A percentile compares a stretch with the other conserved stretches of the same genome.
These are phyloP conservation scores for Drosophila leontia DNA, from an alignment of 1,140 invertebrate species.

Conservation along the genomic window DNA sequence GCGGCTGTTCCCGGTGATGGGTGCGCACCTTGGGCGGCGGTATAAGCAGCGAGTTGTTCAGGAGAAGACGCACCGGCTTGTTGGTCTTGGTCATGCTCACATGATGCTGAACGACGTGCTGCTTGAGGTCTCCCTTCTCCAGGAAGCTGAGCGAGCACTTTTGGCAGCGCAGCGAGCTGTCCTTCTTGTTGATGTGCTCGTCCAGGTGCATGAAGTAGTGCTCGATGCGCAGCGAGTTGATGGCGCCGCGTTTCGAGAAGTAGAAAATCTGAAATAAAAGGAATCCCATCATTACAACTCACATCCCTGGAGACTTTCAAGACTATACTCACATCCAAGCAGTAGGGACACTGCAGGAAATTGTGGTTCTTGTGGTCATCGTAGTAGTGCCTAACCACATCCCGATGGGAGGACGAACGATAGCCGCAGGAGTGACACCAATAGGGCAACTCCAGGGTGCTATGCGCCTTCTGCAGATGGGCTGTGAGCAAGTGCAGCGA, in stretches of 20 bases:
- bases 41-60: slow-evolving; percentile 77
- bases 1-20: slow-evolving; percentile 75
- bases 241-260: slow-evolving; percentile 69
- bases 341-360: slow-evolving; percentile 90
- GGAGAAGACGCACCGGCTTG: slow-evolving; percentile 61
- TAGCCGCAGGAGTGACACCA: slow-evolving; percentile 90
- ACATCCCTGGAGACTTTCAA: too few relatives aligned
- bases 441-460: slow-evolving; percentile 92
- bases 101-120: slow-evolving; percentile 86
- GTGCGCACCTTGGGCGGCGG: slow-evolving; percentile 77
- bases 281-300: too few relatives aligned
- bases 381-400: slow-evolving; percentile 90
- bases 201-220: slow-evolving; percentile 75
- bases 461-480: slow-evolving; percentile 91
- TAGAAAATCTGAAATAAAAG: slow-evolving; percentile 65
- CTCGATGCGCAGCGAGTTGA: slow-evolving; percentile 69
- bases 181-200: slow-evolving; percentile 68
- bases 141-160: slow-evolving; percentile 78
- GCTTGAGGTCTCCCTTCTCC: slow-evolving; percentile 85
- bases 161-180: slow-evolving; percentile 62
- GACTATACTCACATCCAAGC: slow-evolving; percentile 87
- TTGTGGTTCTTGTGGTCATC: slow-evolving; percentile 87
- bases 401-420: slow-evolving; percentile 90
- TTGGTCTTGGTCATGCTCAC: slow-evolving; percentile 72
- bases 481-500: slow-evolving; percentile 88